Evolutionary conservation across 2,113 vertebrate genomes (phyloP), one percentile per base, ranked within the genome.

Genomic region (Turdus rufiventris): DNA sequence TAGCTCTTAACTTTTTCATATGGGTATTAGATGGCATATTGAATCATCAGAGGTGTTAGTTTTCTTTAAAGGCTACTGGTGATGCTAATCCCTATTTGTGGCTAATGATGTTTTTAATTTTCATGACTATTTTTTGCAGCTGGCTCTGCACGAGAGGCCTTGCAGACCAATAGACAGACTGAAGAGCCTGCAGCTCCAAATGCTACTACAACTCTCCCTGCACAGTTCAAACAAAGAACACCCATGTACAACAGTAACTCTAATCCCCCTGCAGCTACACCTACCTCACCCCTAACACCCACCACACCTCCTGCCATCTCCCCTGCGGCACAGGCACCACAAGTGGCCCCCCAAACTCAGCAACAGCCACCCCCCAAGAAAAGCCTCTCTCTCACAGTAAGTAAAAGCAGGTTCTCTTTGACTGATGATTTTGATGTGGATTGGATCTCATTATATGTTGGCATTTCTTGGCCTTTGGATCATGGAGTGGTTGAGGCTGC

Each of bases 211-310:
- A 62, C 92, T 83, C 97, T 99, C 51, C 98, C 99, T 2, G 96
- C 98, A 12, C 99, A 99, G 93, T 99, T 99, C 97, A 99, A 99
- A 94, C 99, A 99, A 95, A 98, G 99, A 93, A 98, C 99, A 6
- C 98, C 99, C 16, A 98, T 99, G 98, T 99, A 99, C 97, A 99
- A 99, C 60, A 99, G 99, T 38, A 97, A 98, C 94, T 98, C 98
- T 71, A 98, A 98, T 28, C 98, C 98, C 13, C 93, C 97, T 31
- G 73, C 95, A 23, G 97, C 98, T 54, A 97, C 97, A 3, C 98
- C 99, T 83, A 97, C 98, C 93, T 98, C 99, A 18, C 98, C 99
- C 6, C 96, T 98, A 42, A 98, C 99, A 33, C 99, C 99, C 40
- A 98, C 98, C 5, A 98, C 98, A 31, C 98, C 98, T 93, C 98